Conservation (phyloP, 2,797 vertebrate species). For the Melanitta fusca region DNA sequence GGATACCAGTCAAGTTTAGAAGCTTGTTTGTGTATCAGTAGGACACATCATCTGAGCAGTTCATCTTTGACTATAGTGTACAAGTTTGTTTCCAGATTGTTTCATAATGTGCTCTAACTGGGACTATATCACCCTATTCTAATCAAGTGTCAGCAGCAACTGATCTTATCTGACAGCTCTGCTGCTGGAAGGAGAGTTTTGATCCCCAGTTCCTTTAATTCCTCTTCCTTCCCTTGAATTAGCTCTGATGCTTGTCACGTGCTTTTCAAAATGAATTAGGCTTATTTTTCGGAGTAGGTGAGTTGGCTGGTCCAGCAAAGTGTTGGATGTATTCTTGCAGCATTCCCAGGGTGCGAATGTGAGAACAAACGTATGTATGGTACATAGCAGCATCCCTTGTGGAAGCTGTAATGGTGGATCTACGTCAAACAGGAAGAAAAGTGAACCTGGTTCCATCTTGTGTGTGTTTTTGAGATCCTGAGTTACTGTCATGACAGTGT, state of each 20-base stretch:
- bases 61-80: background rate
- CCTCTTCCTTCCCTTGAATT: background rate
- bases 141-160: background rate
- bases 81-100: background rate
- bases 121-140: background rate
- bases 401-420: background rate
- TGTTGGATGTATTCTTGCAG: background rate
- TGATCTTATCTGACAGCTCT: conserved; percentile 10
- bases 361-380: background rate
- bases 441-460: background rate
- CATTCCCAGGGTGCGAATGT: background rate
- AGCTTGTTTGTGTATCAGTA: background rate
- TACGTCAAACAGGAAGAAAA: background rate
- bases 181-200: background rate
- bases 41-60: background rate
- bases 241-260: background rate
- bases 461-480: background rate
- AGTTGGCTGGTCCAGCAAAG: background rate
- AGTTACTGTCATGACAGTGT: background rate
- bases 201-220: background rate
- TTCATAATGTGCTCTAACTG: background rate
- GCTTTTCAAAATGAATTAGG: conserved; percentile 7
- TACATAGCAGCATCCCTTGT: background rate
- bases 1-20: background rate
- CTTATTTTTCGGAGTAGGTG: background rate